These are phyloP conservation scores for Chamaetylas fuelleborni DNA, from an alignment of 2,113 vertebrate genomes.

Conservation along the genomic window DNA sequence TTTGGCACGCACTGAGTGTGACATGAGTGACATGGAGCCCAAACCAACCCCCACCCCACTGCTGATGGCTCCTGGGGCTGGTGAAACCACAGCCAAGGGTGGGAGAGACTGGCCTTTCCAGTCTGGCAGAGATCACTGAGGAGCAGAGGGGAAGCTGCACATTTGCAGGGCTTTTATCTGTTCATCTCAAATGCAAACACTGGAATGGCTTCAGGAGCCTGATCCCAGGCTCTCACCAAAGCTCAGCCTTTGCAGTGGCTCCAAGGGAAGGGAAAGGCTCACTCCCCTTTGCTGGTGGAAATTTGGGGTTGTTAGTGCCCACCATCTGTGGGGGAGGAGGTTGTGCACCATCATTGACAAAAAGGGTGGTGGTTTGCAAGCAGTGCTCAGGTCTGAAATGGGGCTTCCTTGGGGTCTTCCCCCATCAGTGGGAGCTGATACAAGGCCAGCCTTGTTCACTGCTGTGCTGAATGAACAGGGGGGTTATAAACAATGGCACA, in stretches of 20 bases:
- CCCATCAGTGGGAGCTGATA: fast-evolving
- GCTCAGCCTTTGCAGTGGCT: background rate
- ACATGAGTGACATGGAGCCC: fast-evolving
- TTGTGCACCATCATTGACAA: background rate
- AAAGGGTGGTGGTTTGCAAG: background rate
- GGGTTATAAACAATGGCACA: fast-evolving
- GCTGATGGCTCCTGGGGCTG: background rate
- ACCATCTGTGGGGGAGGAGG: background rate
- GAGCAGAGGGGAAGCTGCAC: background rate
- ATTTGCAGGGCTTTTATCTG: background rate
- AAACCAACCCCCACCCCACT: fast-evolving
- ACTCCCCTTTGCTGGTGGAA: background rate
- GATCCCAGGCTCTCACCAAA: background rate
- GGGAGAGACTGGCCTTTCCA: background rate
- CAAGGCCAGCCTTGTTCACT: too few species aligned
- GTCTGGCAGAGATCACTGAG: background rate
- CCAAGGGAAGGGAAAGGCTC: fast-evolving
- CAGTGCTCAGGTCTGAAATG: fast-evolving
- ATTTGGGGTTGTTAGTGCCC: background rate
- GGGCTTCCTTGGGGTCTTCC: background rate
- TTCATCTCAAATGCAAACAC: background rate
- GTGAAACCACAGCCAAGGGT: background rate
- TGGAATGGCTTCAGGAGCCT: background rate
- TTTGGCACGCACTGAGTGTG: fast-evolving
- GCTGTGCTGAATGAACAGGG: background rate